A percentile compares a stretch with the other conserved stretches of the same genome.
phyloP scores from a whole-genome alignment of 1,140 invertebrate species.

The Tribolium castaneum region DNA sequence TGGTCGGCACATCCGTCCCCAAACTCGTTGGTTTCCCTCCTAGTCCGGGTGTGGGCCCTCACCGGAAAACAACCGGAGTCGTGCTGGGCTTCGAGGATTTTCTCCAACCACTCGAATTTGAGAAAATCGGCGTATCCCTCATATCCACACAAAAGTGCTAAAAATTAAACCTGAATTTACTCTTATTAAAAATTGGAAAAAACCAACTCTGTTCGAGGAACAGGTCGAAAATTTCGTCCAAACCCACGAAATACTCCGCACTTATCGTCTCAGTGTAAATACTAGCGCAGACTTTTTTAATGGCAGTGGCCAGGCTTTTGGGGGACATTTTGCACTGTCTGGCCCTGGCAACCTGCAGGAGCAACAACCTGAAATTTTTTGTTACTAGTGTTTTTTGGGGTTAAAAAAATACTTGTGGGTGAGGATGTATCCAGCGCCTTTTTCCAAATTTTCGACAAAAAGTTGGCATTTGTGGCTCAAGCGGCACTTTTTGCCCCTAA shows the following conservation, averaged over 20 bases:
- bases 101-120: slow-evolving; percentile 47
- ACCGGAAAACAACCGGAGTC: slow-evolving; percentile 52
- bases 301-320: slow-evolving; percentile 27
- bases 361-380: slow-evolving; percentile 48
- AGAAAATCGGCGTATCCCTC: slow-evolving; percentile 56
- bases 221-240: slow-evolving; percentile 53
- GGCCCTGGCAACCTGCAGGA: slow-evolving; percentile 49
- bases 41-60: background rate
- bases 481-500: background rate
- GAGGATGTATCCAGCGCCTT: background rate
- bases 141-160: slow-evolving; percentile 55
- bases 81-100: slow-evolving; percentile 53
- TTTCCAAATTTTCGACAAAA: background rate
- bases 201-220: slow-evolving; percentile 56
- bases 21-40: slow-evolving; percentile 49
- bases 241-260: slow-evolving; percentile 21
- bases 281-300: slow-evolving; percentile 40
- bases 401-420: slow-evolving; percentile 37
- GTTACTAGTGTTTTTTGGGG: too few species aligned
- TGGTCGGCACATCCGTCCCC: slow-evolving; percentile 56
- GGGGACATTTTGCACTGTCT: slow-evolving; percentile 46
- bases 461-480: background rate
- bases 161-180: slow-evolving; percentile 31
- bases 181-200: slow-evolving; percentile 10
- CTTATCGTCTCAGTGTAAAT: slow-evolving; percentile 49